A percentile compares a stretch with the other conserved stretches of the same genome.
These are phyloP conservation scores for Nymphalis c-album DNA, from an alignment of 2,888 invertebrate species.

Conservation along the genomic window DNA sequence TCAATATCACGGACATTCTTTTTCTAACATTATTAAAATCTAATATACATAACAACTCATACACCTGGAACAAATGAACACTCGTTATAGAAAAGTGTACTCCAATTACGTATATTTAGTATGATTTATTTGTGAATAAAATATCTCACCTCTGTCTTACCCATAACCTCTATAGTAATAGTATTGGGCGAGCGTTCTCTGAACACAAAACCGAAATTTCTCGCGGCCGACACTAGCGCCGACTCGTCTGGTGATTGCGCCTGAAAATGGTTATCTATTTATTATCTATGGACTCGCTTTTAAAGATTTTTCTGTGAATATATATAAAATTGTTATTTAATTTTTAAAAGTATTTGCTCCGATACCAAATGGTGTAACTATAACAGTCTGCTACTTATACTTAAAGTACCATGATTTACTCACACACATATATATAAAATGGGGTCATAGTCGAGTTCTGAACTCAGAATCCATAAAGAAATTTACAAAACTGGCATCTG, in stretches of 20 bases:
- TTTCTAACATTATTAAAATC: slow-evolving; percentile 99
- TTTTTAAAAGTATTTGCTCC: too few species aligned
- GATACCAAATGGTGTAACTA: too few species aligned
- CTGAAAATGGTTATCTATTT: slow-evolving; percentile 60
- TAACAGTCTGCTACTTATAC: too few species aligned
- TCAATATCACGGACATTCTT: slow-evolving; percentile 98
- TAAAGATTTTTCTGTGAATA: too few species aligned
- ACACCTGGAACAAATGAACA: slow-evolving; percentile 83
- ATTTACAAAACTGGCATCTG: too few species aligned
- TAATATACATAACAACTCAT: slow-evolving; percentile 97
- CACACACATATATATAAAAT: too few species aligned
- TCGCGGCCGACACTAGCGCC: slow-evolving; percentile 97
- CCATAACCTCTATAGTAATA: slow-evolving; percentile 95
- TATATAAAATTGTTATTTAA: too few species aligned
- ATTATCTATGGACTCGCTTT: too few species aligned
- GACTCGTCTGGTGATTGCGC: slow-evolving; percentile 99
- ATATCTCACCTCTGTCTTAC: slow-evolving; percentile 83
- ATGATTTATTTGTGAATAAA: not conserved
- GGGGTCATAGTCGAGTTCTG: too few species aligned
- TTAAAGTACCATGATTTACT: too few species aligned
- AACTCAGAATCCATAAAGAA: too few species aligned
- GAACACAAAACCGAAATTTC: slow-evolving; percentile 99
- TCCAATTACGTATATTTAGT: not conserved
- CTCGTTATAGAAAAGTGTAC: slow-evolving; percentile 9
- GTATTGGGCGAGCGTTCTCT: slow-evolving; percentile 95